phyloP scores from a whole-genome alignment of 2,888 invertebrate genomes.

The Pristionchus entomophagus region DNA sequence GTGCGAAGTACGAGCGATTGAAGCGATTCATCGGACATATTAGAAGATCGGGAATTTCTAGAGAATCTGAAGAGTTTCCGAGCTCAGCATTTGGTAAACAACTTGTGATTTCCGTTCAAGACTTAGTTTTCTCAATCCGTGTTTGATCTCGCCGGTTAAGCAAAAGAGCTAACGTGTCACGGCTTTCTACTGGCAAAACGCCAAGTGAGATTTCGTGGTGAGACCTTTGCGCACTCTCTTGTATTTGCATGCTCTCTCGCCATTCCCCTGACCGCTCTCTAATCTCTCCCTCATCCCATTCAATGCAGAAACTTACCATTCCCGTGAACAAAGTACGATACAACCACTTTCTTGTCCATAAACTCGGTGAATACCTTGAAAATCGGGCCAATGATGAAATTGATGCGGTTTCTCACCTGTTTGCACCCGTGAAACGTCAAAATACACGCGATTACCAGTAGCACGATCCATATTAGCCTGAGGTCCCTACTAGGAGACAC shows the following conservation, averaged over 20 bases:
- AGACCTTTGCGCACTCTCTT: too few species aligned
- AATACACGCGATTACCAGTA: conserved; percentile 55
- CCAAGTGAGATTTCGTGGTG: too few species aligned
- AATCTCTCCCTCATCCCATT: too few species aligned
- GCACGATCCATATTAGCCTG: conserved; percentile 59
- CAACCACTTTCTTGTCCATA: conserved; percentile 59
- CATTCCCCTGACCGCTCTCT: too few species aligned
- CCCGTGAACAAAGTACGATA: conserved; percentile 69
- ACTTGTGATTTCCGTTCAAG: too few species aligned
- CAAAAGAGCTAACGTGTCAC: too few species aligned
- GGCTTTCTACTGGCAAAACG: too few species aligned
- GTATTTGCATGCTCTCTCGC: too few species aligned
- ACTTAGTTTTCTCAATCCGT: too few species aligned
- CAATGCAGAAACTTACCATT: conserved; percentile 49
- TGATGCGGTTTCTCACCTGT: conserved; percentile 38
- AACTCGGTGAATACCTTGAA: conserved; percentile 61
- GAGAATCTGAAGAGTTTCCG: conserved; percentile 48
- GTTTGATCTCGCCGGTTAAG: too few species aligned
- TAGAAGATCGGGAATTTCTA: conserved; percentile 71
- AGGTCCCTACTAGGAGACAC: conserved; percentile 53
- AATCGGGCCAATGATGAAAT: not conserved
- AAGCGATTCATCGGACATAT: conserved; percentile 75
- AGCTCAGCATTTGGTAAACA: not conserved
- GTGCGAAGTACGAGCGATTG: conserved; percentile 64
- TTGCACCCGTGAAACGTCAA: conserved; percentile 61